Base-by-base conservation (phyloP, 2,888 invertebrate genomes). In the Andrena flavipes region DNA sequence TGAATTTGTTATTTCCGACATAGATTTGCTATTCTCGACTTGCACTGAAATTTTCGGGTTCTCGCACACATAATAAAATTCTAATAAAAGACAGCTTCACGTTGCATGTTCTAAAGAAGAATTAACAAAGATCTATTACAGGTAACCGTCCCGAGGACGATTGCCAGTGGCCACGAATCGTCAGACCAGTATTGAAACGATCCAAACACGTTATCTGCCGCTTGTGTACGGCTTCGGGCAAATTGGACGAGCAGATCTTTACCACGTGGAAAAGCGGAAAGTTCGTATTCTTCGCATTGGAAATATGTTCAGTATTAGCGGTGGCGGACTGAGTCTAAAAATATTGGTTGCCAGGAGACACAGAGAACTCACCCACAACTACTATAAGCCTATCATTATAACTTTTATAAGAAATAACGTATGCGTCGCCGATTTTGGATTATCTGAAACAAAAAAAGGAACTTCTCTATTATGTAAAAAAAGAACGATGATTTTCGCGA, bases 111-210 rank as follows among this genome's bases (percentile, higher is more conserved):
- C 60, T 20, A 51, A 49, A 48, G 48, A 65, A 67, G 4, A 48
- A 26, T 23, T 54, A 48, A 60, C 26, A 56, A 23, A 13, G 54
- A 60, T 49, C n/a, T 5, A 54, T 49, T 67, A 8, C 20, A 80
- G 95, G 94, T 26, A 78, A 90, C 2, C 92, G 96, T 51, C 92
- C 94, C 0, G 91, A 94, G 0, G 91, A 95, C 79, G 95, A 95
- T 77, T 94, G 95, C 0, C 95, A 95, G 16, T 98, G 98, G 98
- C 98, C 98, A 0, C 95, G 98, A 82, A 94, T 98, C 29, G 96
- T 98, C 0, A 93, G 96, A 76, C 96, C 96, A n/a, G 96, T 96
- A 0, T 93, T 97, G 29, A 95, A 96, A 1, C 95, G 97, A 74
- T 96, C 96, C 0, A 96, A 95, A 79, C 98, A 98, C 91, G 95